phyloP scores from a whole-genome alignment of 2,113 vertebrate genomes.

The Ardeotis arabs region DNA sequence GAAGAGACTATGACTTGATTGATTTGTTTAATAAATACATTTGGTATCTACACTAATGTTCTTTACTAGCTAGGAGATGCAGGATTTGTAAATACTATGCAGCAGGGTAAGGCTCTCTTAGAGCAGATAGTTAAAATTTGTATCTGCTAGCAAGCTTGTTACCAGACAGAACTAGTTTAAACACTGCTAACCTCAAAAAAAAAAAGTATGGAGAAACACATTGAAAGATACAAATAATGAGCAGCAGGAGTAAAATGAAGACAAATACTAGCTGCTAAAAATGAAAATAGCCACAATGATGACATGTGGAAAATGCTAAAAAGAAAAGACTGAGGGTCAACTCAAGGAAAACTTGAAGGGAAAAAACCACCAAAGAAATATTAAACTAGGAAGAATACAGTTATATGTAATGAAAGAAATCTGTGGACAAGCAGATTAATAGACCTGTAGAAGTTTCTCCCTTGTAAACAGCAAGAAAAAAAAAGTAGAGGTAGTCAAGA shows the following conservation, averaged over 20 bases:
- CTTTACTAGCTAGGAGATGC: not conserved
- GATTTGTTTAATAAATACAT: not conserved
- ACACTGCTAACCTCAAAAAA: not conserved
- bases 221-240: not conserved
- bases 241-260: not conserved
- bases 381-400: not conserved
- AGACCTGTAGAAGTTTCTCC: not conserved
- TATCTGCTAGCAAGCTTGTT: not conserved
- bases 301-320: not conserved
- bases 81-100: not conserved
- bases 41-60: not conserved
- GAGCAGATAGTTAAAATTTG: not conserved
- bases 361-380: not conserved
- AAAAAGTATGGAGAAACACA: not conserved
- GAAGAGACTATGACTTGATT: not conserved
- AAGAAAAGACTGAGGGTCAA: not conserved
- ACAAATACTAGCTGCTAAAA: not conserved
- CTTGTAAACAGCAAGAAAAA: not conserved
- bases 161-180: not conserved
- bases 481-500: not conserved
- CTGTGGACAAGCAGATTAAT: not conserved
- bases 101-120: not conserved
- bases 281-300: not conserved
- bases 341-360: not conserved
- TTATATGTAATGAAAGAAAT: not conserved